These are phyloP conservation scores for Epinotia brunnichana DNA, from an alignment of 2,888 invertebrate species.

Conservation along the genomic window DNA sequence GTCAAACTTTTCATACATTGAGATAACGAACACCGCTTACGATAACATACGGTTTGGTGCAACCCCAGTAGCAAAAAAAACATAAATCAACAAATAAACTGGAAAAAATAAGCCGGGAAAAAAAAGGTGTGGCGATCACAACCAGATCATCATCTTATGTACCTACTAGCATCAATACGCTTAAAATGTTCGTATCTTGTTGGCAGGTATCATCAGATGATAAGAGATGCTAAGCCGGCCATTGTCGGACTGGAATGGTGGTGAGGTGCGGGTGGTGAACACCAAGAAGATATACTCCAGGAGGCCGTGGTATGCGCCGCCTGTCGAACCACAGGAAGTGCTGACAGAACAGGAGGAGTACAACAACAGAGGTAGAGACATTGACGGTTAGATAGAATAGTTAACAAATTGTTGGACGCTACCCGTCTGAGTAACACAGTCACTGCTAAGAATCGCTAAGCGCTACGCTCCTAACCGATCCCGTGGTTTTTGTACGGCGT, in stretches of 20 bases:
- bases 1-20: no score
- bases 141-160: no score
- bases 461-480: no score
- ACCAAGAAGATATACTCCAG: constrained; percentile 75
- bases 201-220: constrained; percentile 77
- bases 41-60: no score
- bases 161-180: not conserved
- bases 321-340: constrained; percentile 65
- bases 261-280: constrained; percentile 68
- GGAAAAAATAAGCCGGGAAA: no score
- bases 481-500: no score
- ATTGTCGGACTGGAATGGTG: constrained; percentile 70
- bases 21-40: no score
- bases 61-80: no score
- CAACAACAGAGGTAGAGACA: constrained; percentile 50
- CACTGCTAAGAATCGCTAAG: no score
- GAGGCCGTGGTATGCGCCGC: constrained; percentile 75
- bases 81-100: no score
- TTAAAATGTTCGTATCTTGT: constrained; percentile 42
- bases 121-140: no score
- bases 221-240: constrained; percentile 81
- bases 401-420: not conserved
- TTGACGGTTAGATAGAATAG: not conserved
- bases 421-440: not conserved
- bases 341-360: constrained; percentile 52